These are phyloP conservation scores for Cottoperca gobio DNA, from an alignment of 2,797 vertebrate genomes.

Conservation along the genomic window DNA sequence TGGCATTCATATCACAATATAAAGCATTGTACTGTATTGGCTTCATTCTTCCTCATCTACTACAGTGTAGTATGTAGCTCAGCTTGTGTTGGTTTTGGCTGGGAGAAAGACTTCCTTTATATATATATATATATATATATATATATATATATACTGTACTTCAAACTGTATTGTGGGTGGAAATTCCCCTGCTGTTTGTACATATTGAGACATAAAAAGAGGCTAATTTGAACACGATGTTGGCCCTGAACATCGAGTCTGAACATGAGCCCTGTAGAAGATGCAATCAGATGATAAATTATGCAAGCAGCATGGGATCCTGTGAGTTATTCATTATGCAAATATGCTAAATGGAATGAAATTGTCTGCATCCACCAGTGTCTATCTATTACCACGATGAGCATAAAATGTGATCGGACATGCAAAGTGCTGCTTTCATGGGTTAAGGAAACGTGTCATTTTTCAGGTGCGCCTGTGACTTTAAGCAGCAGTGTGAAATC, in stretches of 20 bases:
- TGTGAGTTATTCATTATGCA: conserved; percentile 69
- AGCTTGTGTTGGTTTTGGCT: neutral
- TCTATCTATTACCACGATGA: conserved; percentile 16
- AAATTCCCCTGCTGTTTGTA: conserved; percentile 37
- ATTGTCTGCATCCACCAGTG: conserved; percentile 49
- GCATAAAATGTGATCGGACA: conserved; percentile 43
- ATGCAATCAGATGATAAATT: conserved; percentile 64
- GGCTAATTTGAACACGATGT: conserved; percentile 72
- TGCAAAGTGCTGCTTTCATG: conserved; percentile 24
- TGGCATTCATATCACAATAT: neutral
- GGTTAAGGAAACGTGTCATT: conserved; percentile 43
- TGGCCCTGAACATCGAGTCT: conserved; percentile 52
- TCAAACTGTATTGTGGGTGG: neutral
- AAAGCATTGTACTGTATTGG: neutral
- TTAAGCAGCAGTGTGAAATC: neutral
- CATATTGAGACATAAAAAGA: conserved; percentile 53
- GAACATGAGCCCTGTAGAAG: conserved; percentile 51
- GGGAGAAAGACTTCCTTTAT: neutral
- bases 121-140: too few species aligned
- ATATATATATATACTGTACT: too few species aligned
- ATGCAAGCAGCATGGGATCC: conserved; percentile 51
- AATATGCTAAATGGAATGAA: conserved; percentile 72
- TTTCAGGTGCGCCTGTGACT: conserved; percentile 24
- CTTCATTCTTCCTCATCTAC: neutral
- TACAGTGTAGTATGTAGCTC: neutral